Base-by-base conservation (phyloP, 1,140 invertebrate genomes). In the Calliphora vicina region DNA sequence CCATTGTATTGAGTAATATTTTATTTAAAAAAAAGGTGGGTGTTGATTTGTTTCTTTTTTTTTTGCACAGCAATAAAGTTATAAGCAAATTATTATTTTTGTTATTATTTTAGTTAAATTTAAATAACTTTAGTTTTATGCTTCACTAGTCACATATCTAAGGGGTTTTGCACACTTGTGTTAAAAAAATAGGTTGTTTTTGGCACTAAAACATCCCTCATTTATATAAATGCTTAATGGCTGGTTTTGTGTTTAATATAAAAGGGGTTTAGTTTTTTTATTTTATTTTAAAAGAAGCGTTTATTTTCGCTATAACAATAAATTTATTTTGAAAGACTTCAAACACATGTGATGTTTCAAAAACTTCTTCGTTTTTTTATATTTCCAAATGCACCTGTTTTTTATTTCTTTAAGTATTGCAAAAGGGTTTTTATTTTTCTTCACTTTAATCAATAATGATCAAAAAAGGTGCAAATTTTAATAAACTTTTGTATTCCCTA, bases 1-100 rank as follows among this genome's bases (percentile, higher is more conserved):
- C 88, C 88, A 89, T 89, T 84, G 23, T 83, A 42, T 76, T 73
- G 25, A 13, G 15, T n/a, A n/a, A 45, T 15, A 71, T 74, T 42
- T 20, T 73, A 12, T 26, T 17, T 10, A 35, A 35, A 13, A n/a
- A 35, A 80, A n/a, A 25, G 15, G 74, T 26, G 72, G 72, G 72
- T 74, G 72, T 6, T 6, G 12, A 10, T 35, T 35, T 35, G 35
- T 35, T 35, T 5, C 0, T 35, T 35, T 35, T 42, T 2, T 26
- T 81, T 26, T 0, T 0, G 8, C n/a, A n/a, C n/a, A 8, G 29
- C 8, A 35, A 35, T 35, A 35, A 35, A 2, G 9, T 73, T n/a
- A 1, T 50, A 12, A 17, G 12, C 3, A 50, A 50, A 50, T 17
- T n/a, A 1, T 23, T 23, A 82, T 67, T 29, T 29, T 71, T 43